phyloP scores from a whole-genome alignment of 2,113 vertebrate genomes.

The Lepisosteus osseus region DNA sequence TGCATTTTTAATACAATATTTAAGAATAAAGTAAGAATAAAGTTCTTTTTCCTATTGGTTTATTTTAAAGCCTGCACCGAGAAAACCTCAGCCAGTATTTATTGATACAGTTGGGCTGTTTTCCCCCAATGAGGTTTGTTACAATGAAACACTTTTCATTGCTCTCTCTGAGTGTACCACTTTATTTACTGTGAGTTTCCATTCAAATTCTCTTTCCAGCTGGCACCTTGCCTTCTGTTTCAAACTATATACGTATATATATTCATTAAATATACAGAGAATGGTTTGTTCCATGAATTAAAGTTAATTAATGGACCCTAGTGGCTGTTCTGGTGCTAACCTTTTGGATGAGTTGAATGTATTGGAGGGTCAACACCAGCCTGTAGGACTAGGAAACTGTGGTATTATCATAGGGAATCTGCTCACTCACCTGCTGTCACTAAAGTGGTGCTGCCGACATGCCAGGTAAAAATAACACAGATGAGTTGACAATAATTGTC shows the following conservation, averaged over 20 bases:
- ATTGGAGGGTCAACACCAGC: too few species aligned
- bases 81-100: conserved; percentile 74
- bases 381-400: too few species aligned
- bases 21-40: neutral
- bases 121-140: conserved; percentile 82
- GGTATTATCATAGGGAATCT: too few species aligned
- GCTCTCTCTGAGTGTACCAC: conserved; percentile 16
- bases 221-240: neutral
- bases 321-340: too few species aligned
- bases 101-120: conserved; percentile 78
- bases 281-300: too few species aligned
- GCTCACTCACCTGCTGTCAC: too few species aligned
- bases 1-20: too few species aligned
- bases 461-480: too few species aligned
- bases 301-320: too few species aligned
- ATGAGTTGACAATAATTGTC: too few species aligned
- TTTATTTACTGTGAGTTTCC: conserved; percentile 38
- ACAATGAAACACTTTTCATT: conserved; percentile 42
- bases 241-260: neutral
- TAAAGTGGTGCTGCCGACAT: too few species aligned
- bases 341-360: too few species aligned
- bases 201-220: neutral
- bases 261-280: neutral
- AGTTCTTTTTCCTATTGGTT: conserved; percentile 31
- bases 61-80: conserved; percentile 56